Evolutionary conservation across 2,888 invertebrate genomes (phyloP).

Genomic region (Choreutis nemorana): DNA sequence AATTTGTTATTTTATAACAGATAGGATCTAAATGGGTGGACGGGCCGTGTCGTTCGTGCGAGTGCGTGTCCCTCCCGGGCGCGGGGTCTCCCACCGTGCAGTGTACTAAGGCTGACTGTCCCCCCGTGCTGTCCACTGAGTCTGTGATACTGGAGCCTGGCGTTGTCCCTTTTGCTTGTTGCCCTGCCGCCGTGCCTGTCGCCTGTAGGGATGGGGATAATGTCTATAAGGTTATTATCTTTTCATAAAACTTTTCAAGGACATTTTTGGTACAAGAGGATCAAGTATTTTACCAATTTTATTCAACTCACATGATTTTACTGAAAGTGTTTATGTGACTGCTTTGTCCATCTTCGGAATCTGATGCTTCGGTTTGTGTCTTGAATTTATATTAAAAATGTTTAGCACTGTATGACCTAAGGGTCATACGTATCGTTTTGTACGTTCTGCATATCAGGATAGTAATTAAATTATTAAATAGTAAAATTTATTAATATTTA

Average conservation of each 20-base stretch:
- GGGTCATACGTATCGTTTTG: too few relatives aligned
- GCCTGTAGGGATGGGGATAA: constrained; percentile 64
- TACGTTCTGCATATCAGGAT: too few relatives aligned
- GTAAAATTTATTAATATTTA: too few relatives aligned
- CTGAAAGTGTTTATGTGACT: too few relatives aligned
- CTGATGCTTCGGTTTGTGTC: too few relatives aligned
- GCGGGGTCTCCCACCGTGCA: constrained; percentile 22
- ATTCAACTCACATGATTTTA: too few relatives aligned
- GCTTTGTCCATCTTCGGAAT: too few relatives aligned
- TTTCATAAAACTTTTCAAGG: not conserved
- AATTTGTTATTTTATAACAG: too few relatives aligned
- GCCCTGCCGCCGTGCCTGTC: constrained; percentile 62
- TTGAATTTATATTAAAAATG: too few relatives aligned
- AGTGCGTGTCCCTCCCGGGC: constrained; percentile 45
- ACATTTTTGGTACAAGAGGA: not conserved
- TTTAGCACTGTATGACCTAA: too few relatives aligned
- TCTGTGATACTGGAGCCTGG: constrained; percentile 66
- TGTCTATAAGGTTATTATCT: constrained; percentile 44
- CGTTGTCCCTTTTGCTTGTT: constrained; percentile 68
- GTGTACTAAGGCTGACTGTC: constrained; percentile 65
- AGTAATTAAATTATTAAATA: too few relatives aligned
- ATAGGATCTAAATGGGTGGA: constrained; percentile 71
- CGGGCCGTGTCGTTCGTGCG: constrained; percentile 74
- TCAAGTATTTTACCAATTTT: too few relatives aligned
- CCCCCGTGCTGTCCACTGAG: constrained; percentile 38